Percentiles rank a stretch among this genome's conserved stretches.
phyloP scores from a whole-genome alignment of 2,113 vertebrate genomes.

The Dendrocopos noguchii region DNA sequence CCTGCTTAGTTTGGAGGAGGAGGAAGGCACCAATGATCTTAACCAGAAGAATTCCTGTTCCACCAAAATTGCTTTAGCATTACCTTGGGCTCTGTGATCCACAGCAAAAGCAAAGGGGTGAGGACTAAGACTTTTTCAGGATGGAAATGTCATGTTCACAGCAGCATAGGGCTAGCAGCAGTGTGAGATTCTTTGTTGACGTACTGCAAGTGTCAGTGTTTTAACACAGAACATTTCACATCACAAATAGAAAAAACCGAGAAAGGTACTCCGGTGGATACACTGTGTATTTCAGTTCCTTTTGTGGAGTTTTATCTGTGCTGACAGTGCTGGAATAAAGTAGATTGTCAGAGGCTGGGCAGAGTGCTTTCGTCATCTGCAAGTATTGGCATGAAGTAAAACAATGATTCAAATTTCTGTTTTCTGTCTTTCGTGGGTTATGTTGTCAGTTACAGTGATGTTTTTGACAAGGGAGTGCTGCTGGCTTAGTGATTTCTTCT shows the following conservation, averaged over 20 bases:
- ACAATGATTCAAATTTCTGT: constrained; percentile 65
- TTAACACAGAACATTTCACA: background rate
- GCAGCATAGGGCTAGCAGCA: background rate
- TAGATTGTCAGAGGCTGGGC: constrained; percentile 46
- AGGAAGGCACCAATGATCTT: background rate
- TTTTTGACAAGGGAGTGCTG: constrained; percentile 75
- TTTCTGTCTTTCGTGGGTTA: constrained; percentile 70
- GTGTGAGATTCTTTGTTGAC: background rate
- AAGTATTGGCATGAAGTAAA: constrained; percentile 66
- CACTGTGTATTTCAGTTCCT: constrained; percentile 9
- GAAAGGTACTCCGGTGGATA: background rate
- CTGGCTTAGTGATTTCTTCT: constrained; percentile 66
- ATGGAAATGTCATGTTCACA: background rate
- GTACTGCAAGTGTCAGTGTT: background rate
- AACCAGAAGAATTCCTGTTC: background rate
- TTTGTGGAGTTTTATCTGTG: constrained; percentile 41
- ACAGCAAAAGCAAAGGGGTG: background rate
- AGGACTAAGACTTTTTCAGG: background rate
- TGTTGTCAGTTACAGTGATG: constrained; percentile 57
- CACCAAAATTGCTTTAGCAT: background rate
- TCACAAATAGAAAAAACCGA: background rate
- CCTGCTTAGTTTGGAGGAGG: background rate
- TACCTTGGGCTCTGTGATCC: background rate
- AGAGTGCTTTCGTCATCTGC: constrained; percentile 29
- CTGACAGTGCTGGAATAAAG: constrained; percentile 40